phyloP scores from a whole-genome alignment of 2,113 vertebrate species.

The Megalops atlanticus region DNA sequence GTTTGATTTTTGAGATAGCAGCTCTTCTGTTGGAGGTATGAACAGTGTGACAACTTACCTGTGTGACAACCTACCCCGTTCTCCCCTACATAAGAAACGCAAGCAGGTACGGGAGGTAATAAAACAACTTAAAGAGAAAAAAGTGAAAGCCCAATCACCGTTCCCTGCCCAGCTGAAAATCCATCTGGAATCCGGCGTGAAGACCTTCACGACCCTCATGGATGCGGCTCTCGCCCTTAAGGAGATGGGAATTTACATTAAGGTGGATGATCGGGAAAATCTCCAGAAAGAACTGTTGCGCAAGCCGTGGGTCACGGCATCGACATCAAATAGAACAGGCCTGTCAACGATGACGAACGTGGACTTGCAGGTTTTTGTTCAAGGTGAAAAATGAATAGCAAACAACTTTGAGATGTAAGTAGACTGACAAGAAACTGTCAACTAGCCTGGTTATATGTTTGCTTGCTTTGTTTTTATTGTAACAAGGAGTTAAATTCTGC shows the following conservation, averaged over 20 bases:
- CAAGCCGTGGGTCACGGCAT: not conserved
- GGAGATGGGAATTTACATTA: constrained; percentile 9
- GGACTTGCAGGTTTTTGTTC: no score
- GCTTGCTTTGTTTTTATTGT: no score
- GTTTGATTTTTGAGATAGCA: no score
- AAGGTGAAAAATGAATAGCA: no score
- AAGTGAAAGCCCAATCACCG: constrained; percentile 22
- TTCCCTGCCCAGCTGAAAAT: constrained; percentile 31
- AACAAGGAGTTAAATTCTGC: no score
- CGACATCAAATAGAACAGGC: not conserved
- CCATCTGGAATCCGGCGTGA: not conserved
- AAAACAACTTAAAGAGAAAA: constrained; percentile 31
- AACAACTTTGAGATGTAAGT: no score
- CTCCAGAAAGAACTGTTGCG: not conserved
- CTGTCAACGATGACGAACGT: not conserved
- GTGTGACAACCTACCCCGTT: no score
- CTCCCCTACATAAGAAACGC: no score
- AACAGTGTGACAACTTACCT: no score
- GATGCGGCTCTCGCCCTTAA: not conserved
- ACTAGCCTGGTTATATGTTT: no score
- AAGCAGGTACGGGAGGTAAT: constrained; percentile 29
- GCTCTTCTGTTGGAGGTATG: no score
- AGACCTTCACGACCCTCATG: not conserved
- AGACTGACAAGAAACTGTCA: no score
- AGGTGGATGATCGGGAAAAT: not conserved